Evolutionary conservation across 2,888 invertebrate genomes (phyloP), one percentile per base, ranked within the genome.

Genomic region (Meloe dianella): DNA sequence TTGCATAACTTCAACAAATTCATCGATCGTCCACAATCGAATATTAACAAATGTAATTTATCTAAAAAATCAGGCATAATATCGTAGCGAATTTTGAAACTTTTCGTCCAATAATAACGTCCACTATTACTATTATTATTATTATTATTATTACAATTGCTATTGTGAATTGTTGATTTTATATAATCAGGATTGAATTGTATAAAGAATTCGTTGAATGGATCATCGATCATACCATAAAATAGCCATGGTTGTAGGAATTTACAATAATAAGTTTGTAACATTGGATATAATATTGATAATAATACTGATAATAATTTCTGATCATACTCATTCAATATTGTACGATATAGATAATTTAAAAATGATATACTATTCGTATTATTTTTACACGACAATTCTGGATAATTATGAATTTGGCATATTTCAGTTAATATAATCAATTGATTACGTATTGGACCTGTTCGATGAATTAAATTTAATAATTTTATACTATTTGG

Each of bases 201-300:
- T 62, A 97, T 91, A 83, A 96, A 96, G 76, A 96, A 94, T 84
- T 96, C 96, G 73, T 91, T 90, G 77, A 90, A 91, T 14, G 88
- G 86, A 81, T 96, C 96, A 69, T 93, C 91, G 17, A 96, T 84
- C 61, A 89, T 87, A 0, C 96, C 97, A 80, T 94, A 91, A 77
- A 94, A 92, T 68, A 96, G 89, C 91, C 96, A 97, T 67, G 90
- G 89, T 78, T 93, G 90, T 38, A 97, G 86, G 79, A 93, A 89
- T 67, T 90, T 89, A 77, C 69, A 84, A 77, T 82, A 82, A 76
- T 84, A 84, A 51, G 81, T 78, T 70, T 84, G 82, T 63, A 82
- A 81, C 70, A 83, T 83, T 5, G 83, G 80, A 73, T 81, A 83
- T 14, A 84, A 74, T 17, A 82, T 75, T 1, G 83, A 80, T 76